Percentiles rank a stretch among this genome's conserved stretches.
phyloP scores from a whole-genome alignment of 2,888 invertebrate genomes.

The Orchesellides sinensis region DNA sequence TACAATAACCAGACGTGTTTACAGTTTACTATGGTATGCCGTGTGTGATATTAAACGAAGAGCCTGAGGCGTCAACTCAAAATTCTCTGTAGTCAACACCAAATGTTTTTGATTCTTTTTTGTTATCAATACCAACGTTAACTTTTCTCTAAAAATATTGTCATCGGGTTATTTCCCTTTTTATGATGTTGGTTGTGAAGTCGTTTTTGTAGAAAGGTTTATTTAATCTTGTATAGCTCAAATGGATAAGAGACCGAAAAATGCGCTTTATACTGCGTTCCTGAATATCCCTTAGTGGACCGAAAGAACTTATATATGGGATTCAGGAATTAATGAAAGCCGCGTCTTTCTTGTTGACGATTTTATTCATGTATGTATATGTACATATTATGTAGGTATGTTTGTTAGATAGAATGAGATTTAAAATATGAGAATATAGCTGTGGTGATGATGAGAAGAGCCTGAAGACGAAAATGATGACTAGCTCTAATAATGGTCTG shows the following conservation, averaged over 20 bases:
- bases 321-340: neutral
- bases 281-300: neutral
- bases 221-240: constrained; percentile 14
- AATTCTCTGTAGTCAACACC: neutral
- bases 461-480: constrained; percentile 47
- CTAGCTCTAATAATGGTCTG: constrained; percentile 41
- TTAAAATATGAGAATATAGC: too few species aligned
- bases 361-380: too few species aligned
- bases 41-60: constrained; percentile 6
- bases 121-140: neutral
- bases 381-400: too few species aligned
- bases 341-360: neutral
- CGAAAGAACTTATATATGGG: neutral
- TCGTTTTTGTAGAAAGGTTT: neutral
- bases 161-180: neutral
- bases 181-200: neutral
- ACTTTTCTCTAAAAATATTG: constrained; percentile 3
- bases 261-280: too few species aligned
- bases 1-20: neutral
- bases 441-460: neutral
- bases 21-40: constrained; percentile 7
- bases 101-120: neutral
- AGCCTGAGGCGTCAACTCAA: neutral
- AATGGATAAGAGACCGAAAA: too few species aligned
- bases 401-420: too few species aligned